Evolutionary conservation across 2,113 vertebrate genomes (phyloP), one percentile per base, ranked within the genome.

Genomic region (Lepisosteus oculatus): DNA sequence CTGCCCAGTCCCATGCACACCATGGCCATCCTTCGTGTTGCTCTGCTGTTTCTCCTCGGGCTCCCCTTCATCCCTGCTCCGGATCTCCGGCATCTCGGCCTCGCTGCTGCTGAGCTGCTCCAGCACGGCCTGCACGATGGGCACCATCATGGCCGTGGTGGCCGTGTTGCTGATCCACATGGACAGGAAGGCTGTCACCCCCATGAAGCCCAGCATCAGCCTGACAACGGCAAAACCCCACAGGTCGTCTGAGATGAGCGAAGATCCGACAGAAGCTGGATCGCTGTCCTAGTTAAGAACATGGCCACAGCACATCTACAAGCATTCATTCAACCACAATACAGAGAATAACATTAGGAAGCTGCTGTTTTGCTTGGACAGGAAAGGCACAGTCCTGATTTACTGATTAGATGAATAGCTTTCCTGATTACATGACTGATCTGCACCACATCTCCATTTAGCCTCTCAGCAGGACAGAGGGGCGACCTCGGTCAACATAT

Each of bases 91-190:
- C 4, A 63, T 72, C 75, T 92, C 88, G 4, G 13, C 0, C 0
- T 89, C 88, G 0, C 85, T 78, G 42, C n/a, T 84, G 75, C 90
- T 87, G 75, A 98, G 89, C 85, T 98, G 94, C 63, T 92, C 82
- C 68, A 99, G 81, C 64, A 98, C 89, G 0, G 97, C 97, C 80
- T 98, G 94, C 59, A 99, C 92, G 3, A 99, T 98, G 64, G 97
- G 96, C 67, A 98, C 90, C 95, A 99, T 98, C 97, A 99, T 99
- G 71, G 97, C 96, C 0, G 96, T 97, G 73, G 97, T 94, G 45
- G 96, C 96, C 0, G 97, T 99, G 88, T 99, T 99, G 83, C 96
- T 99, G 90, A 99, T 97, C 97, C 97, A 99, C 97, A 99, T 99
- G 79, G 97, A 99, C 70, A 99, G 85, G 80, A 98, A 98, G 62